Evolutionary conservation across 2,888 invertebrate genomes (phyloP).

Genomic region (Unio pictorum): DNA sequence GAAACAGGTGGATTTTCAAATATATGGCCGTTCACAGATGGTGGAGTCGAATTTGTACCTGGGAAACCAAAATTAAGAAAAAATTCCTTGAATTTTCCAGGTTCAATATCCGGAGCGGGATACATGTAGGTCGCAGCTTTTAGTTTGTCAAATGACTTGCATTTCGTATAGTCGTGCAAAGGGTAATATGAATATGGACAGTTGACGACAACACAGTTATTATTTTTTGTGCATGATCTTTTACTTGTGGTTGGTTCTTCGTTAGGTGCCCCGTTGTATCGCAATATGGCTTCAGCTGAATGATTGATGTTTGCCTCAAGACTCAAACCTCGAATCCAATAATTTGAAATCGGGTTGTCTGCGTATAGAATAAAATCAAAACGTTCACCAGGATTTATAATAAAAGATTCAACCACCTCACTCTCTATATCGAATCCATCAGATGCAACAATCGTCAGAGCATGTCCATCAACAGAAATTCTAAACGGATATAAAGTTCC

Average conservation of each 20-base stretch:
- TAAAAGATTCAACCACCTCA: slow-evolving; percentile 35
- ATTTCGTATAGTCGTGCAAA: slow-evolving; percentile 13
- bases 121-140: slow-evolving; percentile 21
- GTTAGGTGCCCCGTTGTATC: slow-evolving; percentile 30
- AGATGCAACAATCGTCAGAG: slow-evolving; percentile 43
- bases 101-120: slow-evolving; percentile 25
- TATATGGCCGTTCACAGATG: slow-evolving; percentile 48
- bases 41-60: slow-evolving; percentile 39
- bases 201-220: slow-evolving; percentile 42
- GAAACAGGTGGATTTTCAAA: slow-evolving; percentile 41
- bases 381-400: slow-evolving; percentile 53
- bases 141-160: slow-evolving; percentile 32
- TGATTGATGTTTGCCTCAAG: slow-evolving; percentile 30
- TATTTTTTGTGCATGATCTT: slow-evolving; percentile 20
- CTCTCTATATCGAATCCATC: slow-evolving; percentile 54
- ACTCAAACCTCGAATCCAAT: slow-evolving; percentile 54
- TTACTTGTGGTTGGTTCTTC: slow-evolving; percentile 27
- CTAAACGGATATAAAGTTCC: slow-evolving; percentile 47
- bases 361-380: slow-evolving; percentile 53
- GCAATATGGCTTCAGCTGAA: slow-evolving; percentile 39
- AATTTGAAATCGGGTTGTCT: slow-evolving; percentile 38
- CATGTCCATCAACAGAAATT: slow-evolving; percentile 50
- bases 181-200: slow-evolving; percentile 48
- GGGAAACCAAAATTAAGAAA: slow-evolving; percentile 63
- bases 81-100: slow-evolving; percentile 41